A percentile compares a stretch with the other conserved stretches of the same genome.
Evolutionary conservation across 2,113 vertebrate species (phyloP).

Genomic region (Oenanthe oenanthe): DNA sequence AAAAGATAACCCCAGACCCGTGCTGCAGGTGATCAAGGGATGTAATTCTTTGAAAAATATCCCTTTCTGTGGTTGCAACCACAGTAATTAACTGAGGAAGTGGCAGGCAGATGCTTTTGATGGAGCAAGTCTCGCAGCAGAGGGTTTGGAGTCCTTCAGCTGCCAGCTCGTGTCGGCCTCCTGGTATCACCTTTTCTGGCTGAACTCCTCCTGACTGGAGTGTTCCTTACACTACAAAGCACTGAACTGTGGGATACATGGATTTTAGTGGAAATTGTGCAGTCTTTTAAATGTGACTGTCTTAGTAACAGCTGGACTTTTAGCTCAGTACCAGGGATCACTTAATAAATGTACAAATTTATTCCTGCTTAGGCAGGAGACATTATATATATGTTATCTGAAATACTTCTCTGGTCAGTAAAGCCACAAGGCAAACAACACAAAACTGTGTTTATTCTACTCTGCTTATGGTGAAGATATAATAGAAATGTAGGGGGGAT

Average conservation of each 20-base stretch:
- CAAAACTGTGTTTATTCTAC: background rate
- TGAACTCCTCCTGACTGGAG: background rate
- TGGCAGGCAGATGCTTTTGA: background rate
- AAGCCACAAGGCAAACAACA: background rate
- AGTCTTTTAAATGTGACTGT: background rate
- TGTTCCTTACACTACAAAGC: background rate
- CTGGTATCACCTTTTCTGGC: background rate
- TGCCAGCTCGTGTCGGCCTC: background rate
- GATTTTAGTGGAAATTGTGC: background rate
- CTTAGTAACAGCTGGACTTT: background rate
- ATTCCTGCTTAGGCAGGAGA: background rate
- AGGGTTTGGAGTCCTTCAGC: background rate
- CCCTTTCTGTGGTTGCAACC: background rate
- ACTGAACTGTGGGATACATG: background rate
- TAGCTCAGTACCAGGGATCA: background rate
- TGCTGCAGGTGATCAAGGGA: background rate
- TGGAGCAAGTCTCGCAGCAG: background rate
- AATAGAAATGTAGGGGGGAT: background rate
- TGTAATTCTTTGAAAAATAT: background rate
- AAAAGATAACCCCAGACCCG: background rate
- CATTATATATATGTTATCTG: rapidly evolving
- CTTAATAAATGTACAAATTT: background rate
- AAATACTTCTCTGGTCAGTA: background rate
- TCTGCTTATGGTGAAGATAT: background rate
- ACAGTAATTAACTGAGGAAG: background rate